phyloP scores from a whole-genome alignment of 2,888 invertebrate genomes.

The Gonocerus acuteangulatus region DNA sequence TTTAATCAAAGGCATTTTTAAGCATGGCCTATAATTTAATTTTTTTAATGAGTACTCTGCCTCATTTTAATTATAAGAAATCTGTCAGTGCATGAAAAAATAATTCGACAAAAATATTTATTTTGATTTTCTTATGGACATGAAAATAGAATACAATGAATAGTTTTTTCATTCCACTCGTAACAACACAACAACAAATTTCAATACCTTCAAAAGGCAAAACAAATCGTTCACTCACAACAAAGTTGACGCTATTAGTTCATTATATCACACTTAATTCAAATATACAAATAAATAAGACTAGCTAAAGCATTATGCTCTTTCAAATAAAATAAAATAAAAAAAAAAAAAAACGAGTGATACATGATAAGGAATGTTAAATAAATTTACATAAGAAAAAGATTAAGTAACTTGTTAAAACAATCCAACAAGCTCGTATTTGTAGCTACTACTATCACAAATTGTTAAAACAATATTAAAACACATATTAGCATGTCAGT shows the following conservation, averaged over 20 bases:
- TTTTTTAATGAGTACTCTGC: too few species aligned
- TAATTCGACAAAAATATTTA: not conserved
- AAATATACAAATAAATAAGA: constrained; percentile 27
- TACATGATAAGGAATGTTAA: too few species aligned
- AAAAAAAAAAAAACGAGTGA: too few species aligned
- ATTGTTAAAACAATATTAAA: too few species aligned
- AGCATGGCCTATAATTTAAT: too few species aligned
- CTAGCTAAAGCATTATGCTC: constrained; percentile 23
- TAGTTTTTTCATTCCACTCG: not conserved
- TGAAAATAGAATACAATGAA: not conserved
- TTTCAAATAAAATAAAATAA: constrained; percentile 8
- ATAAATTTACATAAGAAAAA: too few species aligned
- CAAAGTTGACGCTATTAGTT: not conserved
- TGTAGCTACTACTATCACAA: too few species aligned
- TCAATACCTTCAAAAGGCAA: not conserved
- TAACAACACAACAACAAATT: not conserved
- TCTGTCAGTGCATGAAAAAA: not conserved
- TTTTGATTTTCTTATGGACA: not conserved
- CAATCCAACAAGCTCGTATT: too few species aligned
- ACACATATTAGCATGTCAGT: too few species aligned
- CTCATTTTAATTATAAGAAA: too few species aligned
- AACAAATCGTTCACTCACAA: not conserved
- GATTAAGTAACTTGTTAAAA: too few species aligned
- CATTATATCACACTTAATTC: constrained; percentile 15
- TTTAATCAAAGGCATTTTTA: too few species aligned